phyloP scores from a whole-genome alignment of 2,113 vertebrate species.

The Elephas maximus region DNA sequence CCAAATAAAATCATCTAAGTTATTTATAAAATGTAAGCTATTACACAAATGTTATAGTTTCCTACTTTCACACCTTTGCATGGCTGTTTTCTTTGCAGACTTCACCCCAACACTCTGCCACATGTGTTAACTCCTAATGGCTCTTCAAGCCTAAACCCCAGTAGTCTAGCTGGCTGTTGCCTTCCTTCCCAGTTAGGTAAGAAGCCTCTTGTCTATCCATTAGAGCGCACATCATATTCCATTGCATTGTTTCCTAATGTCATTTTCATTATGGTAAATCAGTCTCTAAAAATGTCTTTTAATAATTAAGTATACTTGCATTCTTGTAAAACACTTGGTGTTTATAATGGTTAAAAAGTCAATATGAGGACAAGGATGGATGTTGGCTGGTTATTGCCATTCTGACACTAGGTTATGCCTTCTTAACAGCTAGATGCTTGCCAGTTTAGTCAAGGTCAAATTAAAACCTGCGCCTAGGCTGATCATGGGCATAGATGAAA shows the following conservation, averaged over 20 bases:
- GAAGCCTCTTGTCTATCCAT: neutral
- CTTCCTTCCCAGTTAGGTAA: neutral
- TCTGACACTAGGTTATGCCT: neutral
- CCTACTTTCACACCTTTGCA: neutral
- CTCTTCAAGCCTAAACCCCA: neutral
- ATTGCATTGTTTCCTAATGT: neutral
- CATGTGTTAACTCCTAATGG: neutral
- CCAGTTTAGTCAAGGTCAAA: neutral
- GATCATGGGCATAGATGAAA: neutral
- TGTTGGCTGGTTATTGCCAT: neutral
- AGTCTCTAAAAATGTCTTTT: neutral
- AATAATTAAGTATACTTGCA: neutral
- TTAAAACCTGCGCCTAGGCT: neutral
- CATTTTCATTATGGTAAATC: slow-evolving; percentile 10
- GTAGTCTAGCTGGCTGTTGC: neutral
- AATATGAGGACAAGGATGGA: neutral
- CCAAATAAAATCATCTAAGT: neutral
- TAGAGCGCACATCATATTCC: neutral
- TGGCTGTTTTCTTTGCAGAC: neutral
- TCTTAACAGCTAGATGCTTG: neutral
- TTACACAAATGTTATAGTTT: neutral
- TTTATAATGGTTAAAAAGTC: neutral
- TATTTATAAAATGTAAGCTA: neutral
- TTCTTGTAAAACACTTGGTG: neutral
- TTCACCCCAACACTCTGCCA: neutral